Evolutionary conservation across 2,888 invertebrate genomes (phyloP).

Genomic region (Ypsolopha scabrella): DNA sequence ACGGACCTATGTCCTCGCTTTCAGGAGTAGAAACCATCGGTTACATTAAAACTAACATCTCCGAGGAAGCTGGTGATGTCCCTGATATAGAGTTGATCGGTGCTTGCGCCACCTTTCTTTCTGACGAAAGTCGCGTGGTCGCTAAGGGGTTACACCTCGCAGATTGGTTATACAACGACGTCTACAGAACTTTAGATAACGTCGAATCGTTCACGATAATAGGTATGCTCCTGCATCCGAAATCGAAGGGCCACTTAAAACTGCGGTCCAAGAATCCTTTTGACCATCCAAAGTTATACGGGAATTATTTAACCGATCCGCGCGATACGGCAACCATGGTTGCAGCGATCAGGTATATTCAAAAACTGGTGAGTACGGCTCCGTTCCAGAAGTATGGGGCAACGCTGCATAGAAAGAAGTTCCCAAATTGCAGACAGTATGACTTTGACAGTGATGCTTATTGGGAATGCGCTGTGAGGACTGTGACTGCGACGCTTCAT

Average conservation of each 20-base stretch:
- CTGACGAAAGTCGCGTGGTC: conserved; percentile 60
- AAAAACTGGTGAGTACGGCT: conserved; percentile 65
- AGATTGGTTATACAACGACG: conserved; percentile 49
- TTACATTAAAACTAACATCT: conserved; percentile 70
- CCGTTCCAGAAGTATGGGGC: conserved; percentile 73
- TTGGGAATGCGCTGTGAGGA: conserved; percentile 75
- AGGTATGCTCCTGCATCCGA: conserved; percentile 72
- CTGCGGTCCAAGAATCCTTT: conserved; percentile 74
- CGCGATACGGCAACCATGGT: conserved; percentile 71
- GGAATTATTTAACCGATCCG: conserved; percentile 77
- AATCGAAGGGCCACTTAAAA: conserved; percentile 74
- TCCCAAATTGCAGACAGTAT: conserved; percentile 65
- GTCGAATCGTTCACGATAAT: conserved; percentile 54
- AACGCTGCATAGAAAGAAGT: conserved; percentile 58
- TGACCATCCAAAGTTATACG: conserved; percentile 75
- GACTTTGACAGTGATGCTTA: conserved; percentile 71
- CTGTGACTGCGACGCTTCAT: conserved; percentile 73
- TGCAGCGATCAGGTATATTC: conserved; percentile 69
- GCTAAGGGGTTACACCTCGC: conserved; percentile 46
- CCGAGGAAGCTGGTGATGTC: conserved; percentile 59
- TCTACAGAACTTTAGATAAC: conserved; percentile 47
- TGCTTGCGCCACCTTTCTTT: conserved; percentile 64
- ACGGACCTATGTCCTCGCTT: conserved; percentile 63
- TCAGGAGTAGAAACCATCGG: conserved; percentile 71
- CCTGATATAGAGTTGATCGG: conserved; percentile 77